Conservation (phyloP, 2,888 invertebrate species). For the Acronicta alni region DNA sequence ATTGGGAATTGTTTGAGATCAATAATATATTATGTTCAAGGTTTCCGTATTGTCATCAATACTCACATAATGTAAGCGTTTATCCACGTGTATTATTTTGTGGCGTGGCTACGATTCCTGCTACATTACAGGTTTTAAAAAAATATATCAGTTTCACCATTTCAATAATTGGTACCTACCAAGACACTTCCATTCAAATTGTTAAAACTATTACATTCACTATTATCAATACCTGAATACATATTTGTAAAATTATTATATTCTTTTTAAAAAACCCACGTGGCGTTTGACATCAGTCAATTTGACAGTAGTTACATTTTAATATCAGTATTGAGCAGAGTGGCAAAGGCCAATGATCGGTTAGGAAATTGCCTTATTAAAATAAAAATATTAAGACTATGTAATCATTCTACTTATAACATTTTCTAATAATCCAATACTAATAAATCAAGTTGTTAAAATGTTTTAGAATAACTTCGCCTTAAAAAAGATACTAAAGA, state of each 20-base stretch:
- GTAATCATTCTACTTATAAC: neutral
- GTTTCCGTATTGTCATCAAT: slow-evolving; percentile 21
- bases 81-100: slow-evolving; percentile 16
- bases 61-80: slow-evolving; percentile 40
- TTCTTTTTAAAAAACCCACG: slow-evolving; percentile 13
- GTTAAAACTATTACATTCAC: slow-evolving; percentile 22
- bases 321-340: slow-evolving; percentile 9
- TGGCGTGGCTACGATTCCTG: slow-evolving; percentile 12
- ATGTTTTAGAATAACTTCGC: neutral
- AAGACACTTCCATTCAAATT: slow-evolving; percentile 25
- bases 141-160: slow-evolving; percentile 15
- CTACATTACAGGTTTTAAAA: slow-evolving; percentile 19
- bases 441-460: too few species aligned
- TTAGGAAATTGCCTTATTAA: slow-evolving; percentile 23
- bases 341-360: slow-evolving; percentile 17
- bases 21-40: slow-evolving; percentile 8
- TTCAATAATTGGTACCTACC: slow-evolving; percentile 26
- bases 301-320: slow-evolving; percentile 24
- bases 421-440: neutral
- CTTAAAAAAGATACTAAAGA: neutral
- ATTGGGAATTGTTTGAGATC: slow-evolving; percentile 5
- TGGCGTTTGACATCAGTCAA: slow-evolving; percentile 40
- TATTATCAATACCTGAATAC: slow-evolving; percentile 17
- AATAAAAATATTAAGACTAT: neutral
- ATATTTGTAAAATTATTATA: slow-evolving; percentile 9